Conservation (phyloP, 2,113 vertebrate genomes). For the Camelus dromedarius region DNA sequence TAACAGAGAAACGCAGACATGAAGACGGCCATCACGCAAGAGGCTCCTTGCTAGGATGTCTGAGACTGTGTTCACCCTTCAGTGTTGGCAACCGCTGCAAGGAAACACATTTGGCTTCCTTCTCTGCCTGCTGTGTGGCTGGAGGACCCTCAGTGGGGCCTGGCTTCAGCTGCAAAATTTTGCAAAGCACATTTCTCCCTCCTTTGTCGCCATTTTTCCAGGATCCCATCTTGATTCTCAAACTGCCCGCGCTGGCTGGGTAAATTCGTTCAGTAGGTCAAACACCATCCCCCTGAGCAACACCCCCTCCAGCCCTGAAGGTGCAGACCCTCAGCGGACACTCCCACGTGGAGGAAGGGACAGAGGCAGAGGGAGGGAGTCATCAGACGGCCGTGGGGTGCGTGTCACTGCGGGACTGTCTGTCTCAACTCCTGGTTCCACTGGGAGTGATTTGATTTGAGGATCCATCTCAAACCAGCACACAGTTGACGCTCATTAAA, state of each 20-base stretch:
- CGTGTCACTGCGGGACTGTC: not conserved
- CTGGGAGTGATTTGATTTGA: not conserved
- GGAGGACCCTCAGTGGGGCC: not conserved
- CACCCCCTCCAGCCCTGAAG: fast-evolving
- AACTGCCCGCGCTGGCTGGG: fast-evolving
- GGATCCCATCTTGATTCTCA: not conserved
- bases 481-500: not conserved
- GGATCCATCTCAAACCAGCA: not conserved
- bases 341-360: too few species aligned
- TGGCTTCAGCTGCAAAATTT: not conserved
- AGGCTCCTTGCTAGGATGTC: not conserved
- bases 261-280: too few species aligned
- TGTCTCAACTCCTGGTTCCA: not conserved
- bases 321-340: fast-evolving
- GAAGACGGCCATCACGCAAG: not conserved
- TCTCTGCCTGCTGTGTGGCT: fast-evolving
- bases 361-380: not conserved
- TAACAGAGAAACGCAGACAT: not conserved
- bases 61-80: not conserved
- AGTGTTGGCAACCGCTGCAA: too few species aligned
- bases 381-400: fast-evolving
- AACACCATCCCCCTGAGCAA: not conserved
- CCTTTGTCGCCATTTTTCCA: not conserved
- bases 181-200: fast-evolving
- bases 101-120: not conserved